Conservation (phyloP, 2,888 invertebrate genomes). For the Drosophila helvetica region DNA sequence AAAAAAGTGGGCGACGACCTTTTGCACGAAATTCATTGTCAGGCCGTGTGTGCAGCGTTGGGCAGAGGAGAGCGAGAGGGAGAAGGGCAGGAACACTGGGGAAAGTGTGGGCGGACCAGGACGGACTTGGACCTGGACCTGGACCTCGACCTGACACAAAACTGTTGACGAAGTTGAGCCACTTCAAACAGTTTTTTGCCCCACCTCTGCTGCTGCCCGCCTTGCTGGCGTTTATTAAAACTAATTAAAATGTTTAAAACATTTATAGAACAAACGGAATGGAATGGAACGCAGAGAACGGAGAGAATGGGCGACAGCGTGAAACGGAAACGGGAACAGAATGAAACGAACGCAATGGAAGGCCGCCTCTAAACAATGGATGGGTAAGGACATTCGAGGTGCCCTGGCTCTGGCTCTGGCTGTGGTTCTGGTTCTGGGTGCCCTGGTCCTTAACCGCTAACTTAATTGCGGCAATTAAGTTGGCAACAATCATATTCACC, state of each 20-base stretch:
- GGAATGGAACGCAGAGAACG: conserved; percentile 18
- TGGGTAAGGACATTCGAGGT: conserved; percentile 34
- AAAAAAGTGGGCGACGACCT: conserved; percentile 58
- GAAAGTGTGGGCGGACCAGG: background rate
- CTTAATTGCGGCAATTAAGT: conserved; percentile 79
- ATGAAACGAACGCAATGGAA: conserved; percentile 1
- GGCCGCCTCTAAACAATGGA: conserved; percentile 12
- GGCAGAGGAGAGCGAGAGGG: background rate
- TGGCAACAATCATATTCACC: conserved; percentile 61
- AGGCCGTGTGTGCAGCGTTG: conserved; percentile 38
- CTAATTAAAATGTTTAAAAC: conserved; percentile 79
- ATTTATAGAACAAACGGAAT: conserved; percentile 77
- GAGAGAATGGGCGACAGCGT: conserved; percentile 28
- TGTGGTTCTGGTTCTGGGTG: conserved; percentile 12
- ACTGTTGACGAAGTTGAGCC: conserved; percentile 55
- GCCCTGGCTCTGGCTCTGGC: background rate
- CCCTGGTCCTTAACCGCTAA: conserved; percentile 21
- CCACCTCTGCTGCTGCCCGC: conserved; percentile 10
- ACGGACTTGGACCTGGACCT: background rate
- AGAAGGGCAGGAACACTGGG: background rate
- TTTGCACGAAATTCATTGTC: conserved; percentile 70
- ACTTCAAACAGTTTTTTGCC: conserved; percentile 60
- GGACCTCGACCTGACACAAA: conserved; percentile 49
- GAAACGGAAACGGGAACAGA: conserved; percentile 40
- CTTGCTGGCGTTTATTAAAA: conserved; percentile 74